These are phyloP conservation scores for Lutjanus argentimaculatus DNA, from an alignment of 2,797 vertebrate genomes.

Conservation along the genomic window DNA sequence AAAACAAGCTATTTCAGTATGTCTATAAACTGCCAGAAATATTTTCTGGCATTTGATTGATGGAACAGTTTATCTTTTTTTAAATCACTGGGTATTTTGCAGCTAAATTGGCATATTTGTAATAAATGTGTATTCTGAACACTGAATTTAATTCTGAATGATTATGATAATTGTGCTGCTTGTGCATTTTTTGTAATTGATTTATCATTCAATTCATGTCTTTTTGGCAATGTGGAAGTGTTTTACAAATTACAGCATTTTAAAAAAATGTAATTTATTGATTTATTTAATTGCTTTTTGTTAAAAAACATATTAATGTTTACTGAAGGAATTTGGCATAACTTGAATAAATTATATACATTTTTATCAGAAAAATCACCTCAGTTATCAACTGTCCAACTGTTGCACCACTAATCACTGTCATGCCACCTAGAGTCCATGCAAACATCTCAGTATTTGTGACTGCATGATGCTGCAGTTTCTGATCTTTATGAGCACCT, in stretches of 20 bases:
- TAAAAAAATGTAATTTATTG: not conserved
- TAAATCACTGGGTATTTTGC: too few relatives aligned
- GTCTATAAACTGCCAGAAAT: too few relatives aligned
- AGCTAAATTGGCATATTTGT: too few relatives aligned
- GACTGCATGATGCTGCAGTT: not conserved
- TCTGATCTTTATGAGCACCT: constrained; percentile 5
- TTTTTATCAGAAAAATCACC: too few relatives aligned
- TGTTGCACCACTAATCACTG: not conserved
- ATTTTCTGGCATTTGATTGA: too few relatives aligned
- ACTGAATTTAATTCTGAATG: constrained; percentile 3
- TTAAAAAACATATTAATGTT: not conserved
- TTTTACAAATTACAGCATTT: not conserved
- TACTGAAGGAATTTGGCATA: not conserved
- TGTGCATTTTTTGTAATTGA: constrained; percentile 12
- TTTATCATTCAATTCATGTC: not conserved
- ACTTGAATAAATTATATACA: constrained; percentile 29
- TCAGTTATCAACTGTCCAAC: not conserved
- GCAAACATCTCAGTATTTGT: not conserved
- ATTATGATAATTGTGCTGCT: not conserved
- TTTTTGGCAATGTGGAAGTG: not conserved
- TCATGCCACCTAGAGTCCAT: not conserved
- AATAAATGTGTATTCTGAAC: too few relatives aligned
- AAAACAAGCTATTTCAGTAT: too few relatives aligned
- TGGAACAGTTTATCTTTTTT: too few relatives aligned
- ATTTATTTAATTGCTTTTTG: constrained; percentile 13